phyloP scores from a whole-genome alignment of 2,113 vertebrate species.

The Nerophis ophidion region DNA sequence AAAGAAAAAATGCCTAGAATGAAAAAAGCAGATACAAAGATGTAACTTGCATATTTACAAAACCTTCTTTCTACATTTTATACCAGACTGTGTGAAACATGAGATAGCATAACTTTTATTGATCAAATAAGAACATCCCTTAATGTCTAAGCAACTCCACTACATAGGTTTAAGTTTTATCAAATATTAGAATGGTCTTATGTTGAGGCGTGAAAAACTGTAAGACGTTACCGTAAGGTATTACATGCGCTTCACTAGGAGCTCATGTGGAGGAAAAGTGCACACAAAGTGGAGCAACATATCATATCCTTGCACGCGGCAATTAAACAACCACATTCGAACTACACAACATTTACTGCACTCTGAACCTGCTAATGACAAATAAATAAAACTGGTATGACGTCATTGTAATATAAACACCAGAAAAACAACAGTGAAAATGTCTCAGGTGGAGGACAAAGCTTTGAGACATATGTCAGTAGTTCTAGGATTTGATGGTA shows the following conservation, averaged over 20 bases:
- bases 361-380: conserved; percentile 30
- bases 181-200: background rate
- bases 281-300: no score
- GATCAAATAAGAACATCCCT: conserved; percentile 35
- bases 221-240: conserved; percentile 6
- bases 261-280: conserved; percentile 10
- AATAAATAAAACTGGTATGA: conserved; percentile 43
- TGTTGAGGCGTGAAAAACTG: background rate
- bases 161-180: background rate
- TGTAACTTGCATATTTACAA: conserved; percentile 64
- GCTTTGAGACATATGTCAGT: background rate
- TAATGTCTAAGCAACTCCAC: conserved; percentile 31
- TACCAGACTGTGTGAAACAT: conserved; percentile 39
- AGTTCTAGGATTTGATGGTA: background rate
- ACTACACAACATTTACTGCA: conserved; percentile 37
- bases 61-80: conserved; percentile 25
- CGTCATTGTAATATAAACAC: conserved; percentile 26
- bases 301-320: conserved; percentile 47
- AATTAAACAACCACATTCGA: conserved; percentile 53
- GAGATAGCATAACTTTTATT: conserved; percentile 21
- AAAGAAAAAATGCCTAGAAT: conserved; percentile 58
- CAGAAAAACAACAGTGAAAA: conserved; percentile 35
- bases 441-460: conserved; percentile 2
- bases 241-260: conserved; percentile 33
- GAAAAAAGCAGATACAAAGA: conserved; percentile 63